phyloP scores from a whole-genome alignment of 2,113 vertebrate genomes.

The Anolis sagrei region DNA sequence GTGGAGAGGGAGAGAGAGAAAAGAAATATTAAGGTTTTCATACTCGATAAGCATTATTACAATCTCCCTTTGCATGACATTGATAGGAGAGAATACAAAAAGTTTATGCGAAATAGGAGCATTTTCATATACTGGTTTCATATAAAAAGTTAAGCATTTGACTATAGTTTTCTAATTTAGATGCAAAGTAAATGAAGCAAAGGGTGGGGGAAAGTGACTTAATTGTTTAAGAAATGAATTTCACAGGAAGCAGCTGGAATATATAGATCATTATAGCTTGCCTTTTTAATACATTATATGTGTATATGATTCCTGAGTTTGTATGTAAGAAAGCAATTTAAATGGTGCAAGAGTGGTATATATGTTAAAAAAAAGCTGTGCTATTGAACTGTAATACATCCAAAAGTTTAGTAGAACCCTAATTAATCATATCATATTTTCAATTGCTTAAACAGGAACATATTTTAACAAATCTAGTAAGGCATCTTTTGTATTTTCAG shows the following conservation, averaged over 20 bases:
- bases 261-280: neutral
- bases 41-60: neutral
- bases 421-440: too few species aligned
- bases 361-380: neutral
- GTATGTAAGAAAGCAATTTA: neutral
- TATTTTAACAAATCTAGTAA: accelerated
- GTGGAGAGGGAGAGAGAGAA: neutral
- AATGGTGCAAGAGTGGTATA: neutral
- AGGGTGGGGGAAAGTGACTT: neutral
- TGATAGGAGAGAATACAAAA: too few species aligned
- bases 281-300: conserved; percentile 1
- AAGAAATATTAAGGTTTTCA: neutral
- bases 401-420: neutral
- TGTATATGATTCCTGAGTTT: neutral
- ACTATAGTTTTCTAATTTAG: neutral
- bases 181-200: neutral
- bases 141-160: neutral
- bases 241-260: neutral
- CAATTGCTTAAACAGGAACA: neutral
- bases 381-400: neutral
- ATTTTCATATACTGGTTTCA: neutral
- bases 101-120: too few species aligned
- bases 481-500: neutral
- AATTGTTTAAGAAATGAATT: neutral
- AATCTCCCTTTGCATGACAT: neutral